These are phyloP conservation scores for Eulemur rufifrons DNA, from an alignment of 2,113 vertebrate species.

Conservation along the genomic window DNA sequence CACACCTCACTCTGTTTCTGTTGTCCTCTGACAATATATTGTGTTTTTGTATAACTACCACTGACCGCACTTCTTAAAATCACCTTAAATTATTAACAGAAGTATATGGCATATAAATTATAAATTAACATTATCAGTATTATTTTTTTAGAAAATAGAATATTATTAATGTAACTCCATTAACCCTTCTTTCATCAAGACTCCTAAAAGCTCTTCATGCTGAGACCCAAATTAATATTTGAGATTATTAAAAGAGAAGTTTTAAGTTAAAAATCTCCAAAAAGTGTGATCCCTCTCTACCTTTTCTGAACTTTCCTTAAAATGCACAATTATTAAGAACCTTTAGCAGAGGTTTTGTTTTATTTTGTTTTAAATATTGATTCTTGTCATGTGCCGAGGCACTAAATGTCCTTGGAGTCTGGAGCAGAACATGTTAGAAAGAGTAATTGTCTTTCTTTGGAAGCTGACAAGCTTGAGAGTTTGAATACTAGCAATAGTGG, in stretches of 20 bases:
- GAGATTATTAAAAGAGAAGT: background rate
- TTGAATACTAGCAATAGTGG: background rate
- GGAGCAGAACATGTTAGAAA: background rate
- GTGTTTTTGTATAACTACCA: background rate
- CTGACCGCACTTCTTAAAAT: background rate
- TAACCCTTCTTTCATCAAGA: background rate
- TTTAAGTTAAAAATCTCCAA: background rate
- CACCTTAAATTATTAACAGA: slow-evolving; percentile 18
- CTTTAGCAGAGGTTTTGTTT: background rate
- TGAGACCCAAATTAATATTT: slow-evolving; percentile 14
- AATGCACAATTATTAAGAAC: background rate
- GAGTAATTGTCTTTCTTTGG: background rate
- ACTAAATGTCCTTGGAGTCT: background rate
- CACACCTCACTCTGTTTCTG: background rate
- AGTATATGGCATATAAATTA: background rate
- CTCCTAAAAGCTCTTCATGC: background rate
- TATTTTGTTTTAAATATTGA: background rate
- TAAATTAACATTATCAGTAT: slow-evolving; percentile 6
- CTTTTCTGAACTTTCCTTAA: background rate
- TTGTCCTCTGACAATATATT: background rate
- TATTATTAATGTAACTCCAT: background rate
- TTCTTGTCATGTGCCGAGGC: background rate
- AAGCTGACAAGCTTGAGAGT: background rate
- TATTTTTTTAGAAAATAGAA: background rate
- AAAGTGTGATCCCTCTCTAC: background rate